Evolutionary conservation across 2,113 vertebrate species (phyloP).

Genomic region (Gambusia holbrooki): DNA sequence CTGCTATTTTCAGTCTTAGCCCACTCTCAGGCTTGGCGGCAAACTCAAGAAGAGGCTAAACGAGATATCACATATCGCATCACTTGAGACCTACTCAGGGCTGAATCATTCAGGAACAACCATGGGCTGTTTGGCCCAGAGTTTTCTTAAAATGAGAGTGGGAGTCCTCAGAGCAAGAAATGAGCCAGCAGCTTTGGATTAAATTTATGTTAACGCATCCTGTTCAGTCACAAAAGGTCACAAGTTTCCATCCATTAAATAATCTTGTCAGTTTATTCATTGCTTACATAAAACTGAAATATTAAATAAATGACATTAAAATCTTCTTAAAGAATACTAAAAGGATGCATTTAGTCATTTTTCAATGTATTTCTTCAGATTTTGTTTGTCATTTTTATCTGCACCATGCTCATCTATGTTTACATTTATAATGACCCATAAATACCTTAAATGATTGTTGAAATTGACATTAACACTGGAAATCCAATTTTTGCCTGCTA

Average conservation of each 20-base stretch:
- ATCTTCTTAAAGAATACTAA: background rate
- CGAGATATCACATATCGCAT: conserved; percentile 62
- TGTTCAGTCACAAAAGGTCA: conserved; percentile 33
- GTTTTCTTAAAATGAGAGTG: conserved; percentile 51
- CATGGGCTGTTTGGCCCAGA: conserved; percentile 18
- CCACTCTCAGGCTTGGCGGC: conserved; percentile 66
- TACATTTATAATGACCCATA: background rate
- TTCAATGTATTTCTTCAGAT: conserved; percentile 2
- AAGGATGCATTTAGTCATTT: background rate
- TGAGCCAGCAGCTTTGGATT: conserved; percentile 49
- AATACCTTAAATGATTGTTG: no score
- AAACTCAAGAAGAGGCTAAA: conserved; percentile 46
- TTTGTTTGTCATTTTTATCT: conserved; percentile 10
- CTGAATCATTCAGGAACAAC: conserved; percentile 56
- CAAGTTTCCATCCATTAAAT: background rate
- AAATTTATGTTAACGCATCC: conserved; percentile 44
- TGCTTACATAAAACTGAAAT: background rate
- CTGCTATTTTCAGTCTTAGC: conserved; percentile 63
- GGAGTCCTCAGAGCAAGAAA: conserved; percentile 57
- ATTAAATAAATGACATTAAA: background rate
- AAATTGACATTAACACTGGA: no score
- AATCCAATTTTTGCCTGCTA: conserved; percentile 14
- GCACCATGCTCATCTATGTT: background rate
- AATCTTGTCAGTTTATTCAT: background rate
- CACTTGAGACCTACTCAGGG: conserved; percentile 56